Percentiles rank a stretch among this genome's conserved stretches.
Evolutionary conservation across 2,797 vertebrate genomes (phyloP).

Genomic region (Loriculus beryllinus): DNA sequence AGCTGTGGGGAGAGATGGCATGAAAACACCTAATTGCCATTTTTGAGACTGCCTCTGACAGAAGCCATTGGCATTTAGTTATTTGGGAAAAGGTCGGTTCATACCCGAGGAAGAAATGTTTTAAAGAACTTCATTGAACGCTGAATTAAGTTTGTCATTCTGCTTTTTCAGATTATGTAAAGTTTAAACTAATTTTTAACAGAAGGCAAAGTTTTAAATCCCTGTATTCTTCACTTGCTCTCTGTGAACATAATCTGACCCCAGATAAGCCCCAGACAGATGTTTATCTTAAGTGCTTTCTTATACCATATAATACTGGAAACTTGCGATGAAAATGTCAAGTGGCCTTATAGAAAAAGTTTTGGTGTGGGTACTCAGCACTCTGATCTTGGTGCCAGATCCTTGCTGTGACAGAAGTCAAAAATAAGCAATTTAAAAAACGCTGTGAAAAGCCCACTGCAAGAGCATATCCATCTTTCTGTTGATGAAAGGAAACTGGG

Average conservation of each 20-base stretch:
- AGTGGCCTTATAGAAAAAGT: neutral
- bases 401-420: neutral
- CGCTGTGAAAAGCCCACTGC: neutral
- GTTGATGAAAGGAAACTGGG: neutral
- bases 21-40: constrained; percentile 19
- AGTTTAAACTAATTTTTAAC: constrained; percentile 37
- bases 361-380: neutral
- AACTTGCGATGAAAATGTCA: constrained; percentile 1
- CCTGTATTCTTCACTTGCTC: neutral
- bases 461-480: neutral
- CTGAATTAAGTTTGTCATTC: constrained; percentile 47
- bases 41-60: constrained; percentile 34
- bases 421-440: neutral
- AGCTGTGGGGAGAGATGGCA: neutral
- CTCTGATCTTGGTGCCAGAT: neutral
- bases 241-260: neutral
- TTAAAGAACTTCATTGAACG: neutral
- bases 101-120: constrained; percentile 32
- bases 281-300: neutral
- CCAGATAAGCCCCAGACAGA: constrained; percentile 23
- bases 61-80: constrained; percentile 33
- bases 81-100: constrained; percentile 46
- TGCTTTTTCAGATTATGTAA: constrained; percentile 44
- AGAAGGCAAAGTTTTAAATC: constrained; percentile 46
- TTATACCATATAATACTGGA: neutral